Evolutionary conservation across 2,113 vertebrate species (phyloP).

Genomic region (Bettongia penicillata): DNA sequence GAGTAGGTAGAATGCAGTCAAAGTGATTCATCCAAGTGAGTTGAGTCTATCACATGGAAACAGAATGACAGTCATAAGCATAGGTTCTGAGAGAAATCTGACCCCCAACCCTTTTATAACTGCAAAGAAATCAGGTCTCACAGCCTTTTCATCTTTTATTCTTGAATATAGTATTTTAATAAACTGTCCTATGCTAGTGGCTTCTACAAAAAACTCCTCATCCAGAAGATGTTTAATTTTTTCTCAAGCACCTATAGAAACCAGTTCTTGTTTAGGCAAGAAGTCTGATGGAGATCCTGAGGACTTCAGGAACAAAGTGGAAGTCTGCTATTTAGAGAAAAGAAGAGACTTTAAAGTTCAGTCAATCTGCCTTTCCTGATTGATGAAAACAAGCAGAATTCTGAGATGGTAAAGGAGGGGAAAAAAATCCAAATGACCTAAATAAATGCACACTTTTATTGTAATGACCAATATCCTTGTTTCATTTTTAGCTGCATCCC

Average conservation of each 20-base stretch:
- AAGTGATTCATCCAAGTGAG: not conserved
- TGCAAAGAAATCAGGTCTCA: not conserved
- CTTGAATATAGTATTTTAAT: not conserved
- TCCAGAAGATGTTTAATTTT: too few species aligned
- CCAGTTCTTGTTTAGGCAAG: not conserved
- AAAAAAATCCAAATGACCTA: not conserved
- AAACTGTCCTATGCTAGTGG: not conserved
- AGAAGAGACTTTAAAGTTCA: not conserved
- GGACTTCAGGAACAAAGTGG: not conserved
- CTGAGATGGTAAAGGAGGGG: not conserved
- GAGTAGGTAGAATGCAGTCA: not conserved
- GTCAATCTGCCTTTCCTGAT: not conserved
- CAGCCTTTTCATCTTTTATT: not conserved
- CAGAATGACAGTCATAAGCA: not conserved
- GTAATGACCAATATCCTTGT: not conserved
- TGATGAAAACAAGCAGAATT: not conserved
- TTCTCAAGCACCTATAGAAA: not conserved
- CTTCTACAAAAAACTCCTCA: not conserved
- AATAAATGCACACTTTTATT: not conserved
- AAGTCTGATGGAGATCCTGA: rapidly evolving
- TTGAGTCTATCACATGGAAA: not conserved
- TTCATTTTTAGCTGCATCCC: not conserved
- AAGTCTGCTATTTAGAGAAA: not conserved
- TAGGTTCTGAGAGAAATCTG: not conserved
- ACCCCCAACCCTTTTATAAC: not conserved